Conservation (phyloP, 2,113 vertebrate genomes). For the Hiodon alosoides region DNA sequence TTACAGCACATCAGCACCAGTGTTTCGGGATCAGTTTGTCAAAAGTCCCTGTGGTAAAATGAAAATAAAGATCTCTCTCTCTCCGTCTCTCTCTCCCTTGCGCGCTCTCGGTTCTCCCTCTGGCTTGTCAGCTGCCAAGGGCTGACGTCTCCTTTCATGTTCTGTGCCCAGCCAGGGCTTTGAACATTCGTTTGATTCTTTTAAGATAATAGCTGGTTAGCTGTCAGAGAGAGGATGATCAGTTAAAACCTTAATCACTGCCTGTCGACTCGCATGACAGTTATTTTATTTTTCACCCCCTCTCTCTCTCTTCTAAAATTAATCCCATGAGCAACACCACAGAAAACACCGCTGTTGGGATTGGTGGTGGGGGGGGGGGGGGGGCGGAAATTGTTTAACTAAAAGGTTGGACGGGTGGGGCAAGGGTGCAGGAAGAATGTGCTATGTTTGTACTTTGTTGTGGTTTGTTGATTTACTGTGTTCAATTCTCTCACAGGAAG, state of each 20-base stretch:
- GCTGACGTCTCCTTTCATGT: slow-evolving; percentile 99
- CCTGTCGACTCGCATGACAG: slow-evolving; percentile 96
- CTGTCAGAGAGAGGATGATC: slow-evolving; percentile 99
- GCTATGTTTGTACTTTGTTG: slow-evolving; percentile 19
- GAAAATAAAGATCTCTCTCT: slow-evolving; percentile 69
- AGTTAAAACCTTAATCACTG: slow-evolving; percentile 99
- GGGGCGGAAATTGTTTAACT: not conserved
- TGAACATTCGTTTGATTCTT: slow-evolving; percentile 99
- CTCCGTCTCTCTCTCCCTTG: slow-evolving; percentile 28
- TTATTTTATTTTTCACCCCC: slow-evolving; percentile 73
- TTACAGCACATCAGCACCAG: slow-evolving; percentile 53
- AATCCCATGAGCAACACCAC: slow-evolving; percentile 76
- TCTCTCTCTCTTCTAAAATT: slow-evolving; percentile 70
- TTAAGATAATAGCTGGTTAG: slow-evolving; percentile 99
- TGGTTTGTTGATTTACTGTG: slow-evolving; percentile 20
- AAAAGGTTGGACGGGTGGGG: not conserved
- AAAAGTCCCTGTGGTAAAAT: slow-evolving; percentile 62
- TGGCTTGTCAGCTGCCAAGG: slow-evolving; percentile 94
- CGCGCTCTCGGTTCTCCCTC: slow-evolving; percentile 60
- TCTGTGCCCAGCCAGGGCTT: slow-evolving; percentile 88
- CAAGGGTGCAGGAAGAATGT: not conserved
- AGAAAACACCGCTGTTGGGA: slow-evolving; percentile 62
- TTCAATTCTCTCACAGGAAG: not conserved
- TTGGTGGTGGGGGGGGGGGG: slow-evolving; percentile 14
- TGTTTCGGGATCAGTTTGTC: slow-evolving; percentile 56